phyloP scores from a whole-genome alignment of 35 echinoderm and acorn worm genomes.

The Acanthaster planci region DNA sequence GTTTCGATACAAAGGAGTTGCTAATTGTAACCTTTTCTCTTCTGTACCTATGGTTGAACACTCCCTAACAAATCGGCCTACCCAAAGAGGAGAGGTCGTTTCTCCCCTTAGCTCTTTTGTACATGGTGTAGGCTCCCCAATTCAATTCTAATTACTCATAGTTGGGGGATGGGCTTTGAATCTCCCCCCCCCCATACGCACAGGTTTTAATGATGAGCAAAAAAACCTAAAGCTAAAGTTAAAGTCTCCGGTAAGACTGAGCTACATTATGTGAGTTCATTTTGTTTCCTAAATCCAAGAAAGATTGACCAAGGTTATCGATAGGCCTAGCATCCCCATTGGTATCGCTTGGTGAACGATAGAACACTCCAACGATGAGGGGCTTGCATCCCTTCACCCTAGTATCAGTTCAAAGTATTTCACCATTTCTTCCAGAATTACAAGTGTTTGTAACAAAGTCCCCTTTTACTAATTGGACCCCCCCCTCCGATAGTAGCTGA shows the following conservation, averaged over 20 bases:
- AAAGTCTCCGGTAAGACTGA: conserved; percentile 37
- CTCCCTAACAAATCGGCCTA: too few species aligned
- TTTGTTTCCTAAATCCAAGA: conserved; percentile 21
- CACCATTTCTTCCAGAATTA: conserved; percentile 11
- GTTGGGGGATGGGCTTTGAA: too few species aligned
- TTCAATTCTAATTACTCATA: too few species aligned
- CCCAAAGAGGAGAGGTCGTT: too few species aligned
- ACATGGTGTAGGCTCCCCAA: too few species aligned
- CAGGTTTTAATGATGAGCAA: too few species aligned
- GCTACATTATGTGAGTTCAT: conserved; percentile 35
- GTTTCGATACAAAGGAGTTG: too few species aligned
- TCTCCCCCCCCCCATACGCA: too few species aligned
- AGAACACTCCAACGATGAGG: conserved; percentile 25
- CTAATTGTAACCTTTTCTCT: too few species aligned
- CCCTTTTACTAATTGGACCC: conserved; percentile 22
- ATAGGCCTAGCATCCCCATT: conserved; percentile 33
- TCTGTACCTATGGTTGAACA: too few species aligned
- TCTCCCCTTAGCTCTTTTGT: too few species aligned
- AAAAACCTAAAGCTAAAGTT: too few species aligned
- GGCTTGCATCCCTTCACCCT: conserved; percentile 27
- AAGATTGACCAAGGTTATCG: conserved; percentile 21
- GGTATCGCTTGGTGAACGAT: conserved; percentile 25
- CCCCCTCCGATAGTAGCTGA: conserved; percentile 21
- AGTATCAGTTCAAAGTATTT: conserved; percentile 37
- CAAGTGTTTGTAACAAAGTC: conserved; percentile 21